Evolutionary conservation across 2,113 vertebrate species (phyloP), one percentile per base, ranked within the genome.

Genomic region (Diphyllodes magnificus): DNA sequence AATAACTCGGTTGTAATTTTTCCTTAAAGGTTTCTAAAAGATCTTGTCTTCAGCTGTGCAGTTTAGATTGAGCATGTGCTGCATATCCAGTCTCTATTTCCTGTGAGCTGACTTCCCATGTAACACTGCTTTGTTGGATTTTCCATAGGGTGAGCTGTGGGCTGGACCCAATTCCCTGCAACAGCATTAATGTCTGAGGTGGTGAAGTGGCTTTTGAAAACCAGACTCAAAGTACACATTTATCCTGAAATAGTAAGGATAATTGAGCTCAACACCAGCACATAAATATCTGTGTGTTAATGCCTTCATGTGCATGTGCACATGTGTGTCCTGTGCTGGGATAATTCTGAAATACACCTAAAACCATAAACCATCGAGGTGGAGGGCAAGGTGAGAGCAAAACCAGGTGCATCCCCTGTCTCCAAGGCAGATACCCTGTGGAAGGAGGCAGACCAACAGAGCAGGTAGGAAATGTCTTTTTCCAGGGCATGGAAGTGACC

Each of bases 381-480:
- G 59, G 85, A 85, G 31, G 53, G 60, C 25, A 57, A 53, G 44
- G 9, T 51, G 30, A 61, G 44, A 82, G 81, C 70, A 82, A 72
- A 89, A 28, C 3, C 57, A 92, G 89, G 35, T 15, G 18, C n/a
- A 72, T 76, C 10, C 33, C 17, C 82, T 76, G 61, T 68, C 77
- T 92, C 35, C 65, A 56, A 54, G 47, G 88, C 56, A 71, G 60
- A 6, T 69, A 24, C 30, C 10, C 50, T 10, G 35, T 81, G 82
- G 91, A 88, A 81, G 23, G 56, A 93, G 70, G 59, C 86, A 71
- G 83, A 75, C 13, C 80, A 92, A 18, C 86, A 87, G 86, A 92
- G 92, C 91, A 89, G 89, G 89, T 23, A 95, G 84, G 20, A 88
- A 92, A 89, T 64, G 21, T 27, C 73, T 91, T 89, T 92, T 86